A percentile compares a stretch with the other conserved stretches of the same genome.
Conservation (phyloP, 2,888 invertebrate species). For the Rhopalosiphum nymphaeae region DNA sequence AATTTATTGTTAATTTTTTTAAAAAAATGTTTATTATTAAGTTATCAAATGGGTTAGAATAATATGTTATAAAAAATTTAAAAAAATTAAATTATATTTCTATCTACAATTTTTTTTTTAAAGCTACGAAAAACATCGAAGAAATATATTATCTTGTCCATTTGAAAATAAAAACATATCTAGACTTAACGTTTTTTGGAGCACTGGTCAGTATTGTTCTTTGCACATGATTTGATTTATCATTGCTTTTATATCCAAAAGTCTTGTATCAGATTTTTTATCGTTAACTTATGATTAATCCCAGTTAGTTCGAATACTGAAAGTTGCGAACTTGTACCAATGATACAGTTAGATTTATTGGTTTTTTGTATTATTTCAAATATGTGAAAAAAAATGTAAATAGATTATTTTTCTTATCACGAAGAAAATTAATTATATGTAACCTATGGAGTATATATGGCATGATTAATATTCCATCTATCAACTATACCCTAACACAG, state of each 20-base stretch:
- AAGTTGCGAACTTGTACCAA: background rate
- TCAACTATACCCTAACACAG: background rate
- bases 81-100: background rate
- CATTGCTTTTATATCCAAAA: background rate
- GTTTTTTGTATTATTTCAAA: background rate
- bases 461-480: background rate
- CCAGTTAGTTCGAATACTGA: background rate
- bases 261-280: background rate
- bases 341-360: background rate
- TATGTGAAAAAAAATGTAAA: background rate
- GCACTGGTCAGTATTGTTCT: background rate
- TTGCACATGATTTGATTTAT: background rate
- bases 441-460: background rate
- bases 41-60: background rate
- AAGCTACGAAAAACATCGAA: background rate
- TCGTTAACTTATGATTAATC: background rate
- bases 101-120: background rate
- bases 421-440: background rate
- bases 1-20: background rate
- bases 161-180: background rate
- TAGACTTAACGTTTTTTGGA: background rate
- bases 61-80: background rate
- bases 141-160: background rate
- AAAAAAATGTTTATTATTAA: background rate
- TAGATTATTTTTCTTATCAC: background rate